Conservation (phyloP, 2,888 invertebrate genomes). For the Amiota mariae region DNA sequence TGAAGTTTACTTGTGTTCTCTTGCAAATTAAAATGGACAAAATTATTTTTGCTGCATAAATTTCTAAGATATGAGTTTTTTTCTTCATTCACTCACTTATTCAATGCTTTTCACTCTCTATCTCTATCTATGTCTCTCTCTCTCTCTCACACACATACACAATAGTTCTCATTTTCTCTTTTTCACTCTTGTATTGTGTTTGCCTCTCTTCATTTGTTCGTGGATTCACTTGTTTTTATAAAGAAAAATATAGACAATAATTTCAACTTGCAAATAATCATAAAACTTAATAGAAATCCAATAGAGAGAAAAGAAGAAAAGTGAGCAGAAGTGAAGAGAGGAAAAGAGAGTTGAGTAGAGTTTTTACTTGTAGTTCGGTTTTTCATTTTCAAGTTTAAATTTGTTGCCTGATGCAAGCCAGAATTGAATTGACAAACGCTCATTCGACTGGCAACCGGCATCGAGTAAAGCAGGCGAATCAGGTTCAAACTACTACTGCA, state of each 20-base stretch:
- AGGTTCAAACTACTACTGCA: background rate
- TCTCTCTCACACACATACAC: no score
- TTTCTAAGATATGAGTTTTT: no score
- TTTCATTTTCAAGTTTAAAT: no score
- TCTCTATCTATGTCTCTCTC: no score
- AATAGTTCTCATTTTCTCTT: no score
- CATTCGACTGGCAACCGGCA: slow-evolving; percentile 13
- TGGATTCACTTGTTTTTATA: no score
- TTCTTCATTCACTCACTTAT: background rate
- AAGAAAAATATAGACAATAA: slow-evolving; percentile 7
- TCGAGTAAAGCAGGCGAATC: background rate
- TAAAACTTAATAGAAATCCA: background rate
- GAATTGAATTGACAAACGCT: background rate
- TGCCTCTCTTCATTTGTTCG: background rate
- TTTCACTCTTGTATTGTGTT: background rate
- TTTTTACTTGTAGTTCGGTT: no score
- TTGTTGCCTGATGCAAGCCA: background rate
- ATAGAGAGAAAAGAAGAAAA: background rate
- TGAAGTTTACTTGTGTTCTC: slow-evolving; percentile 25
- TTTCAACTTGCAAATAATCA: slow-evolving; percentile 22
- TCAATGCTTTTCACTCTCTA: background rate
- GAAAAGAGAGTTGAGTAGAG: no score
- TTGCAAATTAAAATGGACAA: slow-evolving; percentile 4
- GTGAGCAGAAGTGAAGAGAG: no score
- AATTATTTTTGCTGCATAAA: slow-evolving; percentile 7